Evolutionary conservation across 2,888 invertebrate species (phyloP), one percentile per base, ranked within the genome.

Genomic region (Eupithecia inturbata): DNA sequence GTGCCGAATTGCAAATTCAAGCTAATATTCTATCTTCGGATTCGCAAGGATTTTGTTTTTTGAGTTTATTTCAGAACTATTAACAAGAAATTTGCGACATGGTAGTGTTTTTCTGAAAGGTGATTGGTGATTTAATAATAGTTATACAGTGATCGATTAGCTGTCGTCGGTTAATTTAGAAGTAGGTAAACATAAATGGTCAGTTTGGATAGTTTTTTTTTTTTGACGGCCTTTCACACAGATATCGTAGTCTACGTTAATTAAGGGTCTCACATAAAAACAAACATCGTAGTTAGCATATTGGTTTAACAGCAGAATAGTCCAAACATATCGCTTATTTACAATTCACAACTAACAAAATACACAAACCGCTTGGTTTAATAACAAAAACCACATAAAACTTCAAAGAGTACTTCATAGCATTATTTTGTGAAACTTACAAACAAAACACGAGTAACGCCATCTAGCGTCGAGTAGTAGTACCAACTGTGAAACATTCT

Each of bases 391-490:
- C 62, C 16, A 16, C 10, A 19, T 7, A 53, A 53, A 53, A 53
- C 53, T 22, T 53, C 10, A 12, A 53, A 53, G 53, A 53, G 53
- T 22, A 4, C 3, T n/a, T 49, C 16, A n/a, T 9, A n/a, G n/a
- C n/a, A 31, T 31, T 5, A 62, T 31, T 16, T 22, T 2, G 5
- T 49, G n/a, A 57, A 70, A 33, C 39, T 57, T 26, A 26, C 4
- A 12, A 26, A 26, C 14, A 12, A 57, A 26, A 57, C 14, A 80
- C 84, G 26, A 9, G 68, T 82, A 78, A 45, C 88, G 89, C 89
- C 90, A 91, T 89, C 90, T 90, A 83, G 83, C 77, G 81, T 81
- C 82, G 90, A 88, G 89, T 91, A 80, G 80, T 66, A 3, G 68
- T n/a, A 77, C 72, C 63, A 67, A 66, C 26, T 4, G 14, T 28